Percentiles rank a stretch among this genome's conserved stretches.
These are phyloP conservation scores for Lysandra coridon DNA, from an alignment of 2,888 invertebrate genomes.

Conservation along the genomic window DNA sequence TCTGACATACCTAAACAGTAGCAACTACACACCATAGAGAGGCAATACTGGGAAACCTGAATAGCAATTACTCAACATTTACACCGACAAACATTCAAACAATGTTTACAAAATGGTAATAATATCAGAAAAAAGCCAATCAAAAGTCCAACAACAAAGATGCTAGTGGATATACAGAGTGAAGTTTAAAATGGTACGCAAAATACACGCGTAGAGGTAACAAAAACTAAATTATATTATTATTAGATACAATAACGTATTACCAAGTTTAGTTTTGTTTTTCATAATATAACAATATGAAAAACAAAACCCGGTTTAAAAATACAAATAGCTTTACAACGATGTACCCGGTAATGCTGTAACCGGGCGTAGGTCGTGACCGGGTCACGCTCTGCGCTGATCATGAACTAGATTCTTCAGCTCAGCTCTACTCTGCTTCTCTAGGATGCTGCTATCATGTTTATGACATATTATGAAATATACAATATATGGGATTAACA, in stretches of 20 bases:
- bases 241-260: too few relatives aligned
- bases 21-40: constrained; percentile 15
- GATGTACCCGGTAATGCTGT: constrained; percentile 1
- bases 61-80: constrained; percentile 15
- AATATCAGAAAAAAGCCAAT: background rate
- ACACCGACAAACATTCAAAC: background rate
- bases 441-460: constrained; percentile 21
- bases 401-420: constrained; percentile 64
- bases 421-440: constrained; percentile 47
- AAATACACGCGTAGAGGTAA: too few relatives aligned
- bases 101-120: background rate
- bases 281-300: background rate
- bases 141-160: constrained; percentile 21
- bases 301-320: background rate
- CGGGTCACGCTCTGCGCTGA: constrained; percentile 59
- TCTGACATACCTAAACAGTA: constrained; percentile 11
- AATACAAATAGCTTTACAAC: background rate
- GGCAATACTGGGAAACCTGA: constrained; percentile 9
- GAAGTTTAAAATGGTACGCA: too few relatives aligned
- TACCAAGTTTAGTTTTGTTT: background rate
- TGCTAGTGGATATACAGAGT: constrained; percentile 38
- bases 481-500: background rate
- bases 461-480: background rate
- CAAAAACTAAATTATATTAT: too few relatives aligned
- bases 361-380: constrained; percentile 46